These are phyloP conservation scores for Leptinotarsa texana DNA, from an alignment of 1,140 invertebrate genomes.

Conservation along the genomic window DNA sequence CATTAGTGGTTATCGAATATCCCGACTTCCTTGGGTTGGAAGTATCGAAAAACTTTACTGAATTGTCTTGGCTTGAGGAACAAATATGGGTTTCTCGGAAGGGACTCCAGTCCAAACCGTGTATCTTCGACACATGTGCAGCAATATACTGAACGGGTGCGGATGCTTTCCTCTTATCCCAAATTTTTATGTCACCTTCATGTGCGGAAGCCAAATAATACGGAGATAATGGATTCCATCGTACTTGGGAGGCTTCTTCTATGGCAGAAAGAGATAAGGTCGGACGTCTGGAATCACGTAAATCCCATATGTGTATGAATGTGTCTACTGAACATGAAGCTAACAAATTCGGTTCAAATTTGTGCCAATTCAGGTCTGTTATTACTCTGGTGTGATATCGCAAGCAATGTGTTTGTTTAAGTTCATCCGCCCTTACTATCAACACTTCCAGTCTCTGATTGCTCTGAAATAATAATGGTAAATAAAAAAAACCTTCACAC, in stretches of 20 bases:
- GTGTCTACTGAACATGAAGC: constrained; percentile 94
- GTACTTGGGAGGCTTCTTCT: constrained; percentile 91
- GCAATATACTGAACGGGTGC: constrained; percentile 90
- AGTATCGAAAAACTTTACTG: constrained; percentile 93
- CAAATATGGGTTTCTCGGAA: constrained; percentile 82
- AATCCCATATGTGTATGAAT: constrained; percentile 92
- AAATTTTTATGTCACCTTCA: constrained; percentile 92
- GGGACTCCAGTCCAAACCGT: constrained; percentile 93
- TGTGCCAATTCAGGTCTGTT: constrained; percentile 92
- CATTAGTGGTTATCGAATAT: constrained; percentile 79
- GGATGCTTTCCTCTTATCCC: constrained; percentile 89
- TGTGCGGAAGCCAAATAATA: constrained; percentile 90
- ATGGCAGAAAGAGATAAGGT: constrained; percentile 75
- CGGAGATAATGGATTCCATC: constrained; percentile 86
- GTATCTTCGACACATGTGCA: constrained; percentile 90
- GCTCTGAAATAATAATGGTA: constrained; percentile 62
- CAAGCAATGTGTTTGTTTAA: constrained; percentile 73
- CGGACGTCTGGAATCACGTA: constrained; percentile 82
- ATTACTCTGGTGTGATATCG: constrained; percentile 86
- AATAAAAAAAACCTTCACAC: neutral
- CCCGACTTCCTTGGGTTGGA: constrained; percentile 80
- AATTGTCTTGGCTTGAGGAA: constrained; percentile 93
- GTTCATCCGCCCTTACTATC: constrained; percentile 69
- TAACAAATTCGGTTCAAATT: constrained; percentile 83
- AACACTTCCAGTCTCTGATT: constrained; percentile 85